Evolutionary conservation across 2,797 vertebrate species (phyloP).

Genomic region (Bryconaethiops microstoma): DNA sequence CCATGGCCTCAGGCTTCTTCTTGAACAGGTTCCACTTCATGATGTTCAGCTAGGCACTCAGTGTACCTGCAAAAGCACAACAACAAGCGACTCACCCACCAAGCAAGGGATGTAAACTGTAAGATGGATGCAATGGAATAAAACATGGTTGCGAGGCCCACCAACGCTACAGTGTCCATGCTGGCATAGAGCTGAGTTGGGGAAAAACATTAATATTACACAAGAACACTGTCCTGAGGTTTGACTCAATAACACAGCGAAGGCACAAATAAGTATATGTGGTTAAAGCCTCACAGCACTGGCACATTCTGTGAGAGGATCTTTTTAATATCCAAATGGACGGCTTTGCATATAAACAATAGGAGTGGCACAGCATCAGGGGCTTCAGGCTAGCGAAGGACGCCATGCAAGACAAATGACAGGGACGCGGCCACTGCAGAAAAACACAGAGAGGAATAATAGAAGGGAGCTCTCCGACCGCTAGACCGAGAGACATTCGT

Average conservation of each 20-base stretch:
- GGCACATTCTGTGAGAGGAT: background rate
- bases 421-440: constrained; percentile 18
- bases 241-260: constrained; percentile 25
- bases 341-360: constrained; percentile 41
- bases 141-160: background rate
- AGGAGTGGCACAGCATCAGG: background rate
- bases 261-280: constrained; percentile 24
- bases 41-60: constrained; percentile 51
- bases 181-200: background rate
- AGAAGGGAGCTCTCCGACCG: background rate
- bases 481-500: constrained; percentile 16
- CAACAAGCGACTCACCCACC: background rate
- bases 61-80: constrained; percentile 36
- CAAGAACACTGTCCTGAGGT: background rate
- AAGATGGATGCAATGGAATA: constrained; percentile 3
- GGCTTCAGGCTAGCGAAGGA: constrained; percentile 29
- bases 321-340: constrained; percentile 37
- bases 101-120: background rate
- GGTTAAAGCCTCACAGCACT: background rate
- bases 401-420: constrained; percentile 20
- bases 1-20: constrained; percentile 77
- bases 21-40: constrained; percentile 77
- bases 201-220: constrained; percentile 16
- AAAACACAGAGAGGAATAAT: constrained; percentile 19
- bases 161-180: background rate